A percentile compares a stretch with the other conserved stretches of the same genome.
These are phyloP conservation scores for Thecophora atra DNA, from an alignment of 2,888 invertebrate genomes.

Conservation along the genomic window DNA sequence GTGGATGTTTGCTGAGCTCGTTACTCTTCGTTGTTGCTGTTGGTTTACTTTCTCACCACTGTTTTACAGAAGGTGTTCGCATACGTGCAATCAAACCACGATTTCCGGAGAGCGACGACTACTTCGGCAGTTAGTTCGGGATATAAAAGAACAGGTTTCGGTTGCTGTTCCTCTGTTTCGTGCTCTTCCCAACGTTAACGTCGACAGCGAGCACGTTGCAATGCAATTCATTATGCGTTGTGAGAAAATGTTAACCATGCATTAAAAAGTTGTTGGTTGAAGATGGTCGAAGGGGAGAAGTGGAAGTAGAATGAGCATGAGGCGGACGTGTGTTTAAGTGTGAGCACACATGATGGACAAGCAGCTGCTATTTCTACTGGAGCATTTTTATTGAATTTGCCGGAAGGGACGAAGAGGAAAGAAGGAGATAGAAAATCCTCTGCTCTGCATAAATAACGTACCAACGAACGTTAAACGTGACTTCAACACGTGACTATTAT, in stretches of 20 bases:
- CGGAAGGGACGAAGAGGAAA: not conserved
- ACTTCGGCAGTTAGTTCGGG: not conserved
- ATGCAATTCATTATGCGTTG: conserved; percentile 32
- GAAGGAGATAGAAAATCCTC: not conserved
- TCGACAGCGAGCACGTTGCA: conserved; percentile 30
- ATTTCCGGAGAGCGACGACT: conserved; percentile 32
- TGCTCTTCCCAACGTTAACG: not conserved
- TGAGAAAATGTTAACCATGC: conserved; percentile 1
- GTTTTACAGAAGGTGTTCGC: conserved; percentile 2
- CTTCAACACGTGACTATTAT: conserved; percentile 54
- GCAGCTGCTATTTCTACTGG: conserved; percentile 1
- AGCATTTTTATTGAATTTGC: not conserved
- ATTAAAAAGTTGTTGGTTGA: not conserved
- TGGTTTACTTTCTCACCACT: not conserved
- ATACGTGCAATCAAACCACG: conserved; percentile 27
- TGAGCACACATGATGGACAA: not conserved
- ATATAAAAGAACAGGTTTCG: not conserved
- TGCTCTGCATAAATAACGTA: conserved; percentile 55
- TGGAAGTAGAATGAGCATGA: not conserved
- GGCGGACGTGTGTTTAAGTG: not conserved
- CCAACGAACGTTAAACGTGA: conserved; percentile 53
- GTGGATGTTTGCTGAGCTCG: no score
- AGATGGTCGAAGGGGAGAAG: not conserved
- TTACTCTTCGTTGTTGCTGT: not conserved
- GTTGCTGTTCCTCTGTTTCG: not conserved